Evolutionary conservation across 2,888 invertebrate species (phyloP).

Genomic region (Hemicrepidius hirtus): DNA sequence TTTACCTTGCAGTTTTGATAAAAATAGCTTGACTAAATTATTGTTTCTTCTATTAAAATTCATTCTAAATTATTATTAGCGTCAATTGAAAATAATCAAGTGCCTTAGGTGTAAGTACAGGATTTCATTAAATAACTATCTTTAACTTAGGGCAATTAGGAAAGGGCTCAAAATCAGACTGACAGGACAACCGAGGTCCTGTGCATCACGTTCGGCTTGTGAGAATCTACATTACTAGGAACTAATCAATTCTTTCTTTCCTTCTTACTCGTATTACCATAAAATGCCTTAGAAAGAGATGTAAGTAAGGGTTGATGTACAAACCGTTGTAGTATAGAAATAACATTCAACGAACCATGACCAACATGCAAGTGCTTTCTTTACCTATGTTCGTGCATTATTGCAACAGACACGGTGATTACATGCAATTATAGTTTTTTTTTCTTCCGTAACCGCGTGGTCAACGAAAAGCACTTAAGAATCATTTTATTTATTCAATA

Average conservation of each 20-base stretch:
- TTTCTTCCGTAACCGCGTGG: constrained; percentile 29
- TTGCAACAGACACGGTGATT: constrained; percentile 48
- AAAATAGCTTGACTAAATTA: not conserved
- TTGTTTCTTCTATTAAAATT: too few species aligned
- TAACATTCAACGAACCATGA: constrained; percentile 47
- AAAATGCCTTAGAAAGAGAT: constrained; percentile 24
- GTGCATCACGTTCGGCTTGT: constrained; percentile 44
- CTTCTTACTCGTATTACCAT: not conserved
- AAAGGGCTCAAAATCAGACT: constrained; percentile 48
- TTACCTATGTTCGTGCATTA: constrained; percentile 44
- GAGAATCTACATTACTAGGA: constrained; percentile 22
- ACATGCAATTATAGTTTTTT: constrained; percentile 47
- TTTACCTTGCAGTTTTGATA: too few species aligned
- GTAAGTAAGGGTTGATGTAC: constrained; percentile 31
- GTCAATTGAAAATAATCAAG: constrained; percentile 21
- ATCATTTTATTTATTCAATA: constrained; percentile 17
- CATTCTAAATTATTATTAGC: constrained; percentile 7
- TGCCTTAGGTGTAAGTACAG: not conserved
- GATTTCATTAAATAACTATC: constrained; percentile 32
- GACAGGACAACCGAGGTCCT: constrained; percentile 51
- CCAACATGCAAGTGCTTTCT: constrained; percentile 50
- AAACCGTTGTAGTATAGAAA: constrained; percentile 38
- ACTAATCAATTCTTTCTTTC: not conserved
- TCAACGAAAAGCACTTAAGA: constrained; percentile 41
- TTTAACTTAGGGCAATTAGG: constrained; percentile 46